Base-by-base conservation (phyloP, 2,888 invertebrate species). In the Hemaris fuciformis region DNA sequence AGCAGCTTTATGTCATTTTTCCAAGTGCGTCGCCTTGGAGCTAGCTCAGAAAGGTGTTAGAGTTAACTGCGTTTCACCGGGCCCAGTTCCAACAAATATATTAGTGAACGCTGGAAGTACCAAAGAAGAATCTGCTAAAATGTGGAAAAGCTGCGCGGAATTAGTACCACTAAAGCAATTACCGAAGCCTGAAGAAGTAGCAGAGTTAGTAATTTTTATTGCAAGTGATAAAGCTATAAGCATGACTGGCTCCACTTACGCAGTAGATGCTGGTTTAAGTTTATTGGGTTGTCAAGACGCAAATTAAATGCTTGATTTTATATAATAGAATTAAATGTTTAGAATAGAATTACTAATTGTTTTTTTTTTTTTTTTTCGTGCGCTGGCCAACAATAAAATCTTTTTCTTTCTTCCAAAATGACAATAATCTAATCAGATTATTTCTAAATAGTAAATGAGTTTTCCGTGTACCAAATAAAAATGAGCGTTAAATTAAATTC, bases 1-100 rank as follows among this genome's bases (percentile, higher is more conserved):
- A 85, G 90, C 95, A 27, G 95, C 95, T 15, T 74, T 96, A 18
- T 95, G 96, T 81, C 96, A 96, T 77, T 93, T 97, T 67, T 97
- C 96, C 1, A 89, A 94, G 73, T 95, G 95, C 77, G 85, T 93
- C n/a, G 96, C 97, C 22, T 78, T 96, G 57, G 96, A 95, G 66
- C 77, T 95, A 53, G 94, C 94, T 63, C 65, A 81, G 0, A 87
- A 93, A 75, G 89, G 82, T 42, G 94, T 96, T 1, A 86, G 96
- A 62, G 95, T 95, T 0, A 96, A 96, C 80, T 90, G 94, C 53
- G 95, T 96, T 3, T 94, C 94, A 73, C 96, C 96, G 22, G 96
- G 96, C 42, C 94, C 95, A 0, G 93, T 95, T 3, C 95, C 71
- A 57, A 81, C 82, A 3, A 74, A 81, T 61, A 68, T 79, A 57